phyloP scores from a whole-genome alignment of 1,140 invertebrate species.

The Octopus bimaculoides region DNA sequence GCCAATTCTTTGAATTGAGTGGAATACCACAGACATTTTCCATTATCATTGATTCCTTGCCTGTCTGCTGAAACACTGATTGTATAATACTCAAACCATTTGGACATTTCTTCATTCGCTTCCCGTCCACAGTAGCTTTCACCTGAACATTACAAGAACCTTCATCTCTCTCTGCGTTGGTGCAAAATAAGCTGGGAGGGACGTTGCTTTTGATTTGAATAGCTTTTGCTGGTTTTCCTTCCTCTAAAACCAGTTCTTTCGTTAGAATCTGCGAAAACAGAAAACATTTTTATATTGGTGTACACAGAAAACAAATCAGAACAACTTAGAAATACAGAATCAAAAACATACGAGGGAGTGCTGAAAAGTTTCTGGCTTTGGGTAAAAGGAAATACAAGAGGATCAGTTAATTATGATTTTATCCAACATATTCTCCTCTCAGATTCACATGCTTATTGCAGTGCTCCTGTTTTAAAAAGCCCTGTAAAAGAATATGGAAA shows the following conservation, averaged over 20 bases:
- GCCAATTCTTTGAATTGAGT: constrained; percentile 28
- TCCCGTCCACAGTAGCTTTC: neutral
- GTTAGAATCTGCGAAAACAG: neutral
- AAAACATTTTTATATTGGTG: too few relatives aligned
- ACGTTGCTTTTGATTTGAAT: constrained; percentile 21
- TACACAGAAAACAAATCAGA: too few relatives aligned
- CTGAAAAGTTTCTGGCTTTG: too few relatives aligned
- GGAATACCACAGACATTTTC: constrained; percentile 23
- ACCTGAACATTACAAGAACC: neutral
- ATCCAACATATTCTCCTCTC: too few relatives aligned
- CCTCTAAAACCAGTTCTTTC: constrained; percentile 13
- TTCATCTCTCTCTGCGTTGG: neutral
- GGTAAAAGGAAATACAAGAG: too few relatives aligned
- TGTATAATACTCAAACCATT: neutral
- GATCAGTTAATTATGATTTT: too few relatives aligned
- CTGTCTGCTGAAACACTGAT: neutral
- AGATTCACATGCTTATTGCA: too few relatives aligned
- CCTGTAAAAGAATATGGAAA: too few relatives aligned
- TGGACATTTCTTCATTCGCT: neutral
- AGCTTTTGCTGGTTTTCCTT: constrained; percentile 16
- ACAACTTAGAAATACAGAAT: too few relatives aligned
- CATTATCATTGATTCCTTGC: neutral
- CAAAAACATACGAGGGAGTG: too few relatives aligned
- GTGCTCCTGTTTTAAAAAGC: too few relatives aligned
- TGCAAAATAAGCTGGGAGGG: constrained; percentile 17